Base-by-base conservation (phyloP, 2,113 vertebrate species). In the Callithrix jacchus region DNA sequence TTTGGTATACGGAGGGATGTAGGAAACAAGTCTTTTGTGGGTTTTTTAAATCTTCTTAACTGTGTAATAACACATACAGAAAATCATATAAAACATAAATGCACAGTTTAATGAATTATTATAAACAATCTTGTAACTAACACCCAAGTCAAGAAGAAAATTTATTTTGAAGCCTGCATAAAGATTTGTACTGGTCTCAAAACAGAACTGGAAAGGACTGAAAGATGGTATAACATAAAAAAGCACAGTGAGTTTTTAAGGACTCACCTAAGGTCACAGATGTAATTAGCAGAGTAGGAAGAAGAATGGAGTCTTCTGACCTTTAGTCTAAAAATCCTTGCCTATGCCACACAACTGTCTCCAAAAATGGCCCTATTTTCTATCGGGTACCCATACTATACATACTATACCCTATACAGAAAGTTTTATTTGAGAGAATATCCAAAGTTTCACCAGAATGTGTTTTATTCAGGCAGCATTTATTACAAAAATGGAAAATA, bases 11-110 rank as follows among this genome's bases (percentile, higher is more conserved):
- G 40, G 17, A 90, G 5, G 17, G 58, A 95, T 80, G 2, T 40
- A 85, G 30, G 32, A 96, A 95, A 84, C 23, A 86, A 56, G 8
- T 37, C 71, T 49, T 92, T 73, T 79, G 40, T 56, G 52, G 11
- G 54, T 37, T 91, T 89, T 66, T 56, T 1, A 84, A 86, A 52
- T 61, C 45, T 73, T 71, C 49, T 83, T 73, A 56, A 95, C 23
- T 90, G 17, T 94, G 40, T 94, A 95, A 68, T 54, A 83, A 95
- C 90, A 93, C 27, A 89, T 32, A 70, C 18, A 92, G 68, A 79
- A 94, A 91, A 94, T 66, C n/a, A 42, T 49, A 64, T 16, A 95
- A 89, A 93, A 76, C 7, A 47, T 23, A 14, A 45, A 16, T 25
- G 4, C 8, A 64, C 21, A 49, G 21, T 82, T 94, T 82, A 93